Evolutionary conservation across 1,140 invertebrate species (phyloP).

Genomic region (Brachionus calyciflorus): DNA sequence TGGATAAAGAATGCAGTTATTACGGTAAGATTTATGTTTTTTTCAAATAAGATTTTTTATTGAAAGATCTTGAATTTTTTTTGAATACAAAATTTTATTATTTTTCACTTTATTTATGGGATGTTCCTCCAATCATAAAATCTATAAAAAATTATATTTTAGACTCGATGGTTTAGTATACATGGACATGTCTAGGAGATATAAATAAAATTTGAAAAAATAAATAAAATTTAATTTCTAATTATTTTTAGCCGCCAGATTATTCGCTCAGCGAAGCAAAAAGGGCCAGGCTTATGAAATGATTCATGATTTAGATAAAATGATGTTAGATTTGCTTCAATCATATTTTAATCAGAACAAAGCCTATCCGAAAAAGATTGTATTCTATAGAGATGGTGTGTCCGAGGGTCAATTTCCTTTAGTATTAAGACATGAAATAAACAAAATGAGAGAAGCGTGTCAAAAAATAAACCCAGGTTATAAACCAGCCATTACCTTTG

Average conservation of each 20-base stretch:
- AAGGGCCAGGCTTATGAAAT: constrained; percentile 46
- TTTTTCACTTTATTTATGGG: no score
- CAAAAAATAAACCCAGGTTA: constrained; percentile 96
- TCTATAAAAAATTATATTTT: no score
- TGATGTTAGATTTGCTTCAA: background rate
- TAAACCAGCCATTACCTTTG: constrained; percentile 97
- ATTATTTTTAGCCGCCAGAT: background rate
- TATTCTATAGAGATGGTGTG: constrained; percentile 69
- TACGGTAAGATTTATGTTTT: background rate
- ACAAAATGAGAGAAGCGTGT: constrained; percentile 94
- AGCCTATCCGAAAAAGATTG: constrained; percentile 30
- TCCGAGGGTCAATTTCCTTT: constrained; percentile 76
- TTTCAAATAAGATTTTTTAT: background rate
- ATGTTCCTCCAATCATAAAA: no score
- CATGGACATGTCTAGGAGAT: no score
- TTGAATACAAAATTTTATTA: no score
- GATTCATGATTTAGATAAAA: constrained; percentile 43
- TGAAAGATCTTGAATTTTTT: no score
- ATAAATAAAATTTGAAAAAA: no score
- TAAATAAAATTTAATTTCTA: background rate
- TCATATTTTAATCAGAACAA: background rate
- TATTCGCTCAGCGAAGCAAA: background rate
- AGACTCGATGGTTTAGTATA: no score
- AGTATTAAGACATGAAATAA: constrained; percentile 83
- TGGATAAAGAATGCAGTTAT: constrained; percentile 43